These are phyloP conservation scores for Centropus bengalensis DNA, from an alignment of 2,113 vertebrate species.

Conservation along the genomic window DNA sequence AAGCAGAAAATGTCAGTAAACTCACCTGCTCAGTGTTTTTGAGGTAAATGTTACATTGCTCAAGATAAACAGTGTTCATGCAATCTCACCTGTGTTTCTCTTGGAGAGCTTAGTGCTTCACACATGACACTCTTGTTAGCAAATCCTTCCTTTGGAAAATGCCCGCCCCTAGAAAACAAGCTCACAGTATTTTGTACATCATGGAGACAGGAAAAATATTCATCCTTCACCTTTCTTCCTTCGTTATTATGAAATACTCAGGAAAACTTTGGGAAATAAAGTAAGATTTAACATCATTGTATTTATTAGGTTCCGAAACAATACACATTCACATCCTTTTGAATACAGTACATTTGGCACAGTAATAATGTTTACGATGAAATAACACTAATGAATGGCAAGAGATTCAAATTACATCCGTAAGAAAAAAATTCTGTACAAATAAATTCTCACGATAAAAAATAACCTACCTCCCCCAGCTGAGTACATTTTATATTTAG, in stretches of 20 bases:
- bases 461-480: slow-evolving; percentile 61
- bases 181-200: background rate
- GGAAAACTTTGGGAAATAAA: slow-evolving; percentile 53
- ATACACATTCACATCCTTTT: slow-evolving; percentile 97
- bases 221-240: background rate
- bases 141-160: slow-evolving; percentile 9
- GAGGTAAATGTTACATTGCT: background rate
- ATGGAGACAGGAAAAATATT: background rate
- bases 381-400: slow-evolving; percentile 90
- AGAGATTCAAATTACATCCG: slow-evolving; percentile 88
- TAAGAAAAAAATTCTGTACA: slow-evolving; percentile 86
- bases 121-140: background rate
- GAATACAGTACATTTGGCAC: slow-evolving; percentile 99
- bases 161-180: slow-evolving; percentile 20
- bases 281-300: slow-evolving; percentile 84
- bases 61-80: background rate
- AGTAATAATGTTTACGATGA: slow-evolving; percentile 90
- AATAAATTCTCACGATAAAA: slow-evolving; percentile 93
- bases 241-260: slow-evolving; percentile 40
- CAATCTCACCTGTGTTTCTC: background rate
- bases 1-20: background rate
- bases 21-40: background rate
- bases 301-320: slow-evolving; percentile 96
- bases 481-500: slow-evolving; percentile 82
- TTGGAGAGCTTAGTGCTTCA: background rate